Evolutionary conservation across 2,113 vertebrate genomes (phyloP).

Genomic region (Donacobius atricapilla): DNA sequence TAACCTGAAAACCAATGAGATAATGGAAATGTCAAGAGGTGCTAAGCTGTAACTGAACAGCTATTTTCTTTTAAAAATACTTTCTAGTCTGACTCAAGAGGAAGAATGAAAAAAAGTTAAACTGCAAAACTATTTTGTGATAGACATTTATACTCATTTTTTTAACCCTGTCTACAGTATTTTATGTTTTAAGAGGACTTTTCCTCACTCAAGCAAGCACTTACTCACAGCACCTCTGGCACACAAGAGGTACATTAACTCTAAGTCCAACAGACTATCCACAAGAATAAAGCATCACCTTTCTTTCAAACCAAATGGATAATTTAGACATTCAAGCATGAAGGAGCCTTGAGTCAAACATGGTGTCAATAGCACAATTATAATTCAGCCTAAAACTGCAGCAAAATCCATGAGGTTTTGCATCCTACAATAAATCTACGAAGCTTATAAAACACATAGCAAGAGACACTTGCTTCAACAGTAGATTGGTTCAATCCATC

Average conservation of each 20-base stretch:
- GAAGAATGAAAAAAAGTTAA: constrained; percentile 22
- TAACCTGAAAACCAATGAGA: constrained; percentile 53
- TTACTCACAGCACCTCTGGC: not conserved
- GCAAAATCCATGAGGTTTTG: constrained; percentile 41
- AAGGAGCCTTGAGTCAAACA: constrained; percentile 25
- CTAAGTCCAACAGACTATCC: not conserved
- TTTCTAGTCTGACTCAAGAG: constrained; percentile 1
- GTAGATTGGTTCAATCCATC: constrained; percentile 42
- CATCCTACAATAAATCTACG: constrained; percentile 43
- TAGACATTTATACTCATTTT: not conserved
- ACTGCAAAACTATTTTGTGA: not conserved
- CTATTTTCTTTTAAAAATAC: constrained; percentile 37
- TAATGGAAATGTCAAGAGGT: constrained; percentile 63
- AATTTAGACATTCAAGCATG: constrained; percentile 22
- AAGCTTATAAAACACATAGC: constrained; percentile 27
- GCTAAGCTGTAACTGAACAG: constrained; percentile 40
- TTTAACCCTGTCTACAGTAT: not conserved
- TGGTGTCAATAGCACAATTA: not conserved
- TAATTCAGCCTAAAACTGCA: constrained; percentile 25
- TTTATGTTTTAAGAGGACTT: not conserved
- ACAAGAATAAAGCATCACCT: not conserved
- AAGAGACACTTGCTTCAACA: not conserved
- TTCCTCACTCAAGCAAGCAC: not conserved
- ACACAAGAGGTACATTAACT: not conserved
- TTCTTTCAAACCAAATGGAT: constrained; percentile 5